phyloP scores from a whole-genome alignment of 2,888 invertebrate genomes.

The Helleia helle region DNA sequence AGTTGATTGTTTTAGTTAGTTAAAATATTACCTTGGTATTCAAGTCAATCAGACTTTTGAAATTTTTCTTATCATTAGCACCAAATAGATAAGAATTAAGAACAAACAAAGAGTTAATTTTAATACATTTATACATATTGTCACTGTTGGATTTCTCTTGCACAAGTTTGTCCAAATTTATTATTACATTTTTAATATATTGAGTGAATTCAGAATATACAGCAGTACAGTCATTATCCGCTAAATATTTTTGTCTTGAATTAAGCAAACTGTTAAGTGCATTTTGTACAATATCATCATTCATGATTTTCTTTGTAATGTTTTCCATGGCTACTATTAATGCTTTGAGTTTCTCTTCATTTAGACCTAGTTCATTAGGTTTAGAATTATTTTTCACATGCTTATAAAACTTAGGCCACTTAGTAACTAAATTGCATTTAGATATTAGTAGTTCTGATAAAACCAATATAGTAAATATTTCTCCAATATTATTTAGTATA shows the following conservation, averaged over 20 bases:
- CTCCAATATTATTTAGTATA: slow-evolving; percentile 74
- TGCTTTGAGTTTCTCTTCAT: slow-evolving; percentile 76
- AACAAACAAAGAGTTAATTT: slow-evolving; percentile 79
- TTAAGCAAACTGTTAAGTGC: slow-evolving; percentile 55
- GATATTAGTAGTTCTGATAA: slow-evolving; percentile 77
- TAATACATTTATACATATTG: slow-evolving; percentile 75
- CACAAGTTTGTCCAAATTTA: slow-evolving; percentile 74
- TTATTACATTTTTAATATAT: slow-evolving; percentile 76
- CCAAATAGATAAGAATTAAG: slow-evolving; percentile 83
- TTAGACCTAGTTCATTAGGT: slow-evolving; percentile 73
- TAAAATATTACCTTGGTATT: slow-evolving; percentile 85
- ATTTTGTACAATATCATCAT: slow-evolving; percentile 80
- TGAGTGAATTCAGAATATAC: slow-evolving; percentile 76
- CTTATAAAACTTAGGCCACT: slow-evolving; percentile 86
- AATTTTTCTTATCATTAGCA: slow-evolving; percentile 82
- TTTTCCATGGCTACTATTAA: slow-evolving; percentile 82
- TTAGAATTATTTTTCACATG: slow-evolving; percentile 80
- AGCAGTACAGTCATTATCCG: slow-evolving; percentile 56
- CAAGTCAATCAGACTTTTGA: slow-evolving; percentile 81
- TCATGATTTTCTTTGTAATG: slow-evolving; percentile 78
- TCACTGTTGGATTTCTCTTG: slow-evolving; percentile 66
- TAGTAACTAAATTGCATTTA: slow-evolving; percentile 49
- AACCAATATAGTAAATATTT: slow-evolving; percentile 77
- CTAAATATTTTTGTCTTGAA: slow-evolving; percentile 50
- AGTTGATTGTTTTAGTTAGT: too few species aligned